Percentiles rank a stretch among this genome's conserved stretches.
These are phyloP conservation scores for Planiliza haematocheilus DNA, from an alignment of 2,113 vertebrate species.

Conservation along the genomic window DNA sequence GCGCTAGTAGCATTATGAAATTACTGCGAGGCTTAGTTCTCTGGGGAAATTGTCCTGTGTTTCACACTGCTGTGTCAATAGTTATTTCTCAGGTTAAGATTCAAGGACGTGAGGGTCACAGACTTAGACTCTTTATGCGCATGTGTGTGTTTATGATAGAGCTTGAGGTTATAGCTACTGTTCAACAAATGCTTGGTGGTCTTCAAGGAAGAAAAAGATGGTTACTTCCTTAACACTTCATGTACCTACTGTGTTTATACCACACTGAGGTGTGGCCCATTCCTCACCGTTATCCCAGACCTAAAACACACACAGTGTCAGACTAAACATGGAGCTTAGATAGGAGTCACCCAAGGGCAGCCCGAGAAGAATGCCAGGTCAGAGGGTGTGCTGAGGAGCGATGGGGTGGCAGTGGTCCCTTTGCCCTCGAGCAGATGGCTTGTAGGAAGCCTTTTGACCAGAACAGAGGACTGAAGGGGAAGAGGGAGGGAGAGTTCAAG, in stretches of 20 bases:
- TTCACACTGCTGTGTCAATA: conserved; percentile 51
- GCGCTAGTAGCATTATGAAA: conserved; percentile 20
- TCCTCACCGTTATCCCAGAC: conserved; percentile 43
- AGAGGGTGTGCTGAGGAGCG: conserved; percentile 59
- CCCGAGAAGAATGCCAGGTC: conserved; percentile 76
- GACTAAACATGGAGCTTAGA: conserved; percentile 73
- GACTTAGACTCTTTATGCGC: neutral
- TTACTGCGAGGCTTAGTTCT: neutral
- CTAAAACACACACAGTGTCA: conserved; percentile 51
- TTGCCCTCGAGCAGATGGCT: conserved; percentile 75
- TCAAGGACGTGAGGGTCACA: conserved; percentile 30
- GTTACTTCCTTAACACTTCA: conserved; percentile 23
- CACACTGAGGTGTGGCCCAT: conserved; percentile 50
- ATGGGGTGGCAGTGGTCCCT: conserved; percentile 63
- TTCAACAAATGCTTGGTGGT: conserved; percentile 44
- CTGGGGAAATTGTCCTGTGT: conserved; percentile 3
- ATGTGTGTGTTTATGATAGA: neutral
- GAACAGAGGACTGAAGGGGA: conserved; percentile 51
- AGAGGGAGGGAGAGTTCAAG: conserved; percentile 66
- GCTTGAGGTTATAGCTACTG: conserved; percentile 11
- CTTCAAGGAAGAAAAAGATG: conserved; percentile 26
- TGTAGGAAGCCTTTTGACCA: conserved; percentile 69
- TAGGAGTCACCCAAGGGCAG: conserved; percentile 67
- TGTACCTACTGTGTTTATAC: conserved; percentile 62
- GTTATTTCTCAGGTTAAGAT: conserved; percentile 44